Evolutionary conservation across 1,140 invertebrate genomes (phyloP), one percentile per base, ranked within the genome.

Genomic region (Coenobita brevimanus): DNA sequence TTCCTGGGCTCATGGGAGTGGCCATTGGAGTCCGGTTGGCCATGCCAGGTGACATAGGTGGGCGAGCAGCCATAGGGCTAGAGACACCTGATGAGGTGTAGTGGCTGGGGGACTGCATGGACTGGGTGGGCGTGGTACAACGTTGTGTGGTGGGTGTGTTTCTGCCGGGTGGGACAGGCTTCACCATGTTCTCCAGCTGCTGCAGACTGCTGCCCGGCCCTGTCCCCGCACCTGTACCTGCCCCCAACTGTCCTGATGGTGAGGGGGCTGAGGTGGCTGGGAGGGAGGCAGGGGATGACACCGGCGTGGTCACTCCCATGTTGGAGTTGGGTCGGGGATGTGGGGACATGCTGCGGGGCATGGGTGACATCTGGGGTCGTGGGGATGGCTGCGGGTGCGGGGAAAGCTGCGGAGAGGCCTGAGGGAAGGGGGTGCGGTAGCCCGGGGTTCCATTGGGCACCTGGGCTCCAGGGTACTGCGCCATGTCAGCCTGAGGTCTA

Each of bases 121-220:
- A 69, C 57, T 84, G 87, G 8, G 73, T 89, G n/a, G 88, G 81
- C 1, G 88, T 89, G 57, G 81, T 90, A 33, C 71, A 85, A 60
- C 80, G 78, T 21, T 80, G 82, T 17, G 27, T 81, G 50, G 87
- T 89, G 73, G 82, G 87, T 73, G 89, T 89, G 75, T 88, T 88
- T 81, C 86, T 81, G 36, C 89, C 89, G 38, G 81, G 73, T 36
- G 46, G 41, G 30, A 30, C 67, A 62, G 64, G 89, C 57, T 90
- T 90, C 8, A 90, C 89, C 82, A 90, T 89, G 71, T 82, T 89
- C 64, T 90, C 89, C 75, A 90, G 67, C 41, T 90, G 89, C 83
- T 90, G 89, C 36, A 90, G 54, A 30, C 85, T 90, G 36, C 83
- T 79, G 17, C 83, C 79, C 43, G 82, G 50, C 33, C 80, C 89